A percentile compares a stretch with the other conserved stretches of the same genome.
Evolutionary conservation across 2,113 vertebrate genomes (phyloP).

Genomic region (Dendrocopos noguchii): DNA sequence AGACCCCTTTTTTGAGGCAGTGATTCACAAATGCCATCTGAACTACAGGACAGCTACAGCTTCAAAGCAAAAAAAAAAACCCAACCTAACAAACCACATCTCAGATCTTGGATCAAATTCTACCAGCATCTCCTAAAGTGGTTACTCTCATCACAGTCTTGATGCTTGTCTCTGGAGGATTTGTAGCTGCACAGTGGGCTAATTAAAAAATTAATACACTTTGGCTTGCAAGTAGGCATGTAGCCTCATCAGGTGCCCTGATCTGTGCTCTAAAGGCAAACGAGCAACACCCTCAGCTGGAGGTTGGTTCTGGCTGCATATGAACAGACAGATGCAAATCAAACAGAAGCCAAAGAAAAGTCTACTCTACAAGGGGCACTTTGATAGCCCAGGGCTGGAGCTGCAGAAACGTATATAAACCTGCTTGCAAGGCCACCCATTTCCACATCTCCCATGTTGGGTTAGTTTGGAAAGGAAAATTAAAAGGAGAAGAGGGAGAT

Average conservation of each 20-base stretch:
- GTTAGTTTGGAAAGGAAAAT: not conserved
- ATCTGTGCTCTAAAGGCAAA: not conserved
- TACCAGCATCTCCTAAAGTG: slow-evolving; percentile 20
- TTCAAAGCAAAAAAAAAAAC: slow-evolving; percentile 26
- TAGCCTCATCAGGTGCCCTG: slow-evolving; percentile 4
- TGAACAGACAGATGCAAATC: slow-evolving; percentile 33
- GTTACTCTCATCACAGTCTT: not conserved
- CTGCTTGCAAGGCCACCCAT: slow-evolving; percentile 22
- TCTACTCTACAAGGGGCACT: slow-evolving; percentile 35
- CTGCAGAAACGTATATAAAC: not conserved
- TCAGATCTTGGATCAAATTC: slow-evolving; percentile 47
- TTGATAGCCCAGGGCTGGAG: slow-evolving; percentile 38
- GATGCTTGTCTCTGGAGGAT: not conserved
- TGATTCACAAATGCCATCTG: slow-evolving; percentile 54
- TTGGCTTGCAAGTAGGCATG: not conserved
- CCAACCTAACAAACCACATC: not conserved
- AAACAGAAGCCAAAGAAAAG: not conserved
- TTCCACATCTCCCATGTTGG: not conserved
- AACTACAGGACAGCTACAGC: slow-evolving; percentile 39
- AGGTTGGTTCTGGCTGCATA: slow-evolving; percentile 16
- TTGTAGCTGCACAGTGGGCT: not conserved
- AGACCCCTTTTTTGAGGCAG: slow-evolving; percentile 30
- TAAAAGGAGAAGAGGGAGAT: fast-evolving
- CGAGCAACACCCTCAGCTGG: not conserved
- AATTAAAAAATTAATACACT: not conserved